Evolutionary conservation across 1,140 invertebrate species (phyloP).

Genomic region (Pantala flavescens): DNA sequence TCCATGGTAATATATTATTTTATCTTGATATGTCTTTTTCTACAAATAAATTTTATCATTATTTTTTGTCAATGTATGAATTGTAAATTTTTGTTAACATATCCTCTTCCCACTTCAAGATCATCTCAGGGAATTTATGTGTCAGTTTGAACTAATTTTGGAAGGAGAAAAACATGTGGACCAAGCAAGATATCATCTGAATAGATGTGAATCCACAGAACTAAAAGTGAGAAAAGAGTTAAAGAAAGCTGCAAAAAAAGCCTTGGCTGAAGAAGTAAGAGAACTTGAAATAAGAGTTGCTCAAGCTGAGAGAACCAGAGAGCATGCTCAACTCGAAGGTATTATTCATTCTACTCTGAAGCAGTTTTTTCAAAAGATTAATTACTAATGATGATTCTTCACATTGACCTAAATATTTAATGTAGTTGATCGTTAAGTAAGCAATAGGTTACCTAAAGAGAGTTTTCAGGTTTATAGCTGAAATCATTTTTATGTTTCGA

Average conservation of each 20-base stretch:
- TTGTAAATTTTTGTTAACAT: too few relatives aligned
- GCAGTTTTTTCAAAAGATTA: too few relatives aligned
- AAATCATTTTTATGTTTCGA: too few relatives aligned
- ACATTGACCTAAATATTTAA: too few relatives aligned
- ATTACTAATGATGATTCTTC: too few relatives aligned
- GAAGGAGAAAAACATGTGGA: conserved; percentile 42
- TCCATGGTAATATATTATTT: too few relatives aligned
- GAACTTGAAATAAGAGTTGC: conserved; percentile 36
- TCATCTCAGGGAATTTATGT: conserved; percentile 38
- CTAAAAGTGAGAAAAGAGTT: conserved; percentile 38
- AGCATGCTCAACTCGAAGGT: conserved; percentile 42
- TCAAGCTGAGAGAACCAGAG: conserved; percentile 39
- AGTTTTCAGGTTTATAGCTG: too few relatives aligned
- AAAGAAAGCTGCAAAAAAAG: conserved; percentile 38
- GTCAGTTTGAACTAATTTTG: conserved; percentile 42
- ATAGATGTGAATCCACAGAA: conserved; percentile 36
- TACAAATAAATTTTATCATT: too few relatives aligned
- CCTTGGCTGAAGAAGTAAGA: conserved; percentile 34
- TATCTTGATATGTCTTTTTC: too few relatives aligned
- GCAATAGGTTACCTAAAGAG: too few relatives aligned
- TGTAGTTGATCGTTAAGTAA: too few relatives aligned
- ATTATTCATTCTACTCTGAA: conserved; percentile 20
- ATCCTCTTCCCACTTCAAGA: conserved; percentile 29
- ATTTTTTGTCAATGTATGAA: too few relatives aligned
- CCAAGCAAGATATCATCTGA: conserved; percentile 36